Conservation (phyloP, 2,113 vertebrate genomes). For the Crotalus horridus region DNA sequence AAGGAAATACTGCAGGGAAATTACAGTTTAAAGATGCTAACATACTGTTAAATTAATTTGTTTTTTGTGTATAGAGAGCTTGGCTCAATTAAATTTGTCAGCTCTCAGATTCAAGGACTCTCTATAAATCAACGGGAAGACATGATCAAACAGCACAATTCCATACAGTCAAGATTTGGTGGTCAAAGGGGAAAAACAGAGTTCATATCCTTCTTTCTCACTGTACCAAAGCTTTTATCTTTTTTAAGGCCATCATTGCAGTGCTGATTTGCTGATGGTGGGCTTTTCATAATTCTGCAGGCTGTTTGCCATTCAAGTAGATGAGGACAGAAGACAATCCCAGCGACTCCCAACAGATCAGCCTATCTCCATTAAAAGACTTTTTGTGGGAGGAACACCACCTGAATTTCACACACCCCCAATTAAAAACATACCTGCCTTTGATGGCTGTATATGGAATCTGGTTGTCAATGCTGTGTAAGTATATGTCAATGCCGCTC, state of each 20-base stretch:
- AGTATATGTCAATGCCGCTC: constrained; percentile 38
- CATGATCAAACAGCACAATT: background rate
- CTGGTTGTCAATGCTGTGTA: constrained; percentile 90
- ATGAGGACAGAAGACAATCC: constrained; percentile 83
- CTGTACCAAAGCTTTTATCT: constrained; percentile 28
- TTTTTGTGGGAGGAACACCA: constrained; percentile 88
- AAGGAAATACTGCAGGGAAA: background rate
- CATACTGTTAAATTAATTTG: background rate
- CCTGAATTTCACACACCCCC: constrained; percentile 72
- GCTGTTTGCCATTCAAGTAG: constrained; percentile 85
- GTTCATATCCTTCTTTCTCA: background rate
- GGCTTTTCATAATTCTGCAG: constrained; percentile 65
- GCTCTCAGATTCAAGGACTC: background rate
- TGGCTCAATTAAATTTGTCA: background rate
- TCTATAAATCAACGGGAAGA: background rate
- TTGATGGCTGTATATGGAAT: constrained; percentile 96
- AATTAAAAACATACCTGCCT: constrained; percentile 81
- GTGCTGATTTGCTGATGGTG: background rate
- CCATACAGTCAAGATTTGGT: background rate
- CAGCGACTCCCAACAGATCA: constrained; percentile 79
- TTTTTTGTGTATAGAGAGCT: background rate
- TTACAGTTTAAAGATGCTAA: background rate
- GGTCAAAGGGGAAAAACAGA: background rate
- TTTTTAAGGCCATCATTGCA: background rate
- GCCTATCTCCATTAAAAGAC: constrained; percentile 77